phyloP scores from a whole-genome alignment of 2,888 invertebrate genomes.

The Digitonthophagus gazella region DNA sequence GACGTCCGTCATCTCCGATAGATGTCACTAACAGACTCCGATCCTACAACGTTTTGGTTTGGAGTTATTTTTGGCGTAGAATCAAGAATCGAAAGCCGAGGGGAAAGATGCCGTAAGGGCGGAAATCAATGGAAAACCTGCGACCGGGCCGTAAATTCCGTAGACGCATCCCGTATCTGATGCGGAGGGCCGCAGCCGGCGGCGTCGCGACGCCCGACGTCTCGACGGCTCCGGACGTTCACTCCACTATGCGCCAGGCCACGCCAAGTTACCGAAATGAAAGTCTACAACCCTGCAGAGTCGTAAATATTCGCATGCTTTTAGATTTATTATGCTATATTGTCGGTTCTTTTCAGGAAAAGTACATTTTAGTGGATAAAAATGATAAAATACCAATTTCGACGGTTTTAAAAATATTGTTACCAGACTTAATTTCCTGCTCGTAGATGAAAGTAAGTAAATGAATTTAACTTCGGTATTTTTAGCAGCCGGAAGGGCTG shows the following conservation, averaged over 20 bases:
- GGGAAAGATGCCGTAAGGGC: not conserved
- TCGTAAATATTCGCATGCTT: not conserved
- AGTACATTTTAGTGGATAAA: too few species aligned
- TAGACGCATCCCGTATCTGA: not conserved
- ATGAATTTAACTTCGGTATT: too few species aligned
- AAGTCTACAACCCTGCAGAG: not conserved
- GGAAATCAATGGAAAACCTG: constrained; percentile 6
- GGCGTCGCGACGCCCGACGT: constrained; percentile 8
- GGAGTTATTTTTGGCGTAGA: too few species aligned
- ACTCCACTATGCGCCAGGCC: not conserved
- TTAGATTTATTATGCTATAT: too few species aligned
- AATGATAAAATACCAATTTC: too few species aligned
- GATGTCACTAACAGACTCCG: not conserved
- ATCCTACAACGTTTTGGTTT: too few species aligned
- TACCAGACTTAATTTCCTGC: too few species aligned
- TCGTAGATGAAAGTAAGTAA: too few species aligned
- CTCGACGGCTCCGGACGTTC: constrained; percentile 1
- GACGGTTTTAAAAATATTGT: too few species aligned
- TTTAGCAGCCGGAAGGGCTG: not conserved
- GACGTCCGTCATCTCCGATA: not conserved
- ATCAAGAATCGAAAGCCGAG: too few species aligned
- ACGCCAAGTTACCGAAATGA: not conserved
- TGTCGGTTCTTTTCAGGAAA: too few species aligned
- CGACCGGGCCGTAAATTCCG: not conserved
- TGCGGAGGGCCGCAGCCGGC: not conserved